Conservation (phyloP, 2,888 invertebrate species). For the Aquatica leii region DNA sequence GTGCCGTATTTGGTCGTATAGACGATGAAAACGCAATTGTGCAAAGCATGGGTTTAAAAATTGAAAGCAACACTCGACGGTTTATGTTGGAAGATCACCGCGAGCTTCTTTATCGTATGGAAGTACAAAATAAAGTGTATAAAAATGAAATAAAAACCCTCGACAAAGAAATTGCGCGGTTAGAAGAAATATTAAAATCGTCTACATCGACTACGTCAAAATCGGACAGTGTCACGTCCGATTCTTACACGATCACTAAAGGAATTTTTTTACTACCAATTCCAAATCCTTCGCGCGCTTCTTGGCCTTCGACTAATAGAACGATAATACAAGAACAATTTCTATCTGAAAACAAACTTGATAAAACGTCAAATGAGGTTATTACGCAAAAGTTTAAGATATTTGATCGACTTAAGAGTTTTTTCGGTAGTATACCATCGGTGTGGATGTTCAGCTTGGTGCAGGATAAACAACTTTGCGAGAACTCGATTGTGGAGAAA, state of each 20-base stretch:
- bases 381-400: conserved; percentile 43
- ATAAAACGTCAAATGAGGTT: conserved; percentile 31
- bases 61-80: conserved; percentile 84
- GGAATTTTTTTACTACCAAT: conserved; percentile 10
- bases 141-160: conserved; percentile 81
- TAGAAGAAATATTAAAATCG: conserved; percentile 71
- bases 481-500: conserved; percentile 10
- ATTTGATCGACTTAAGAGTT: conserved; percentile 48
- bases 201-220: conserved; percentile 24
- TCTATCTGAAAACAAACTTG: conserved; percentile 47
- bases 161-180: conserved; percentile 78
- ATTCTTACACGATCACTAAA: conserved; percentile 13
- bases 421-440: conserved; percentile 52
- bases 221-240: neutral
- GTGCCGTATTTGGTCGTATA: conserved; percentile 72
- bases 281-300: conserved; percentile 41
- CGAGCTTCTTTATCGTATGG: conserved; percentile 85
- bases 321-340: conserved; percentile 29
- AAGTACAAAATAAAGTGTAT: conserved; percentile 91
- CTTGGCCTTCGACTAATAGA: conserved; percentile 47
- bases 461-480: neutral
- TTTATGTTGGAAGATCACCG: conserved; percentile 73
- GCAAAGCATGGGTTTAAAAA: conserved; percentile 86
- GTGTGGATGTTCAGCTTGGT: conserved; percentile 31
- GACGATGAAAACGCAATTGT: conserved; percentile 79